Evolutionary conservation across 2,113 vertebrate species (phyloP), one percentile per base, ranked within the genome.

Genomic region (Tyrannus savana): DNA sequence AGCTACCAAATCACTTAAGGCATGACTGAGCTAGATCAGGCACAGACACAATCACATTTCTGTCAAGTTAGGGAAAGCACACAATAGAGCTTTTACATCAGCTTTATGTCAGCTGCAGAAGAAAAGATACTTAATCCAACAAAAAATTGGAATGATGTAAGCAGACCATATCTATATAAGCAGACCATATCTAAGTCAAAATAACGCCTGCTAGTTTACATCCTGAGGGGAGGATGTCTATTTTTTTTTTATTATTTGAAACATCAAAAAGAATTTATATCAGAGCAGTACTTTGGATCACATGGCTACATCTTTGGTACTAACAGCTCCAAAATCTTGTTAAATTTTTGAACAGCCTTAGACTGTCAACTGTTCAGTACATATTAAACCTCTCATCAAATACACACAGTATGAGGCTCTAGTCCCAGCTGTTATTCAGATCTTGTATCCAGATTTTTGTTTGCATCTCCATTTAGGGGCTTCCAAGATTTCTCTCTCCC

Each of bases 21-120:
- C 84, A 62, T 82, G 87, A 94, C 81, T 71, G 81, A 95, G 77
- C 77, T 91, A 89, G 73, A 93, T 74, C 72, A 89, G 84, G 68
- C 87, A 94, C 1, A 15, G 68, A 63, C 58, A 79, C 72, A 89
- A 86, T 46, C 59, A 69, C 50, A 50, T 77, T 87, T 89, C 84
- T 96, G 68, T 84, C 73, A 92, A 71, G 66, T 74, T 71, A 84
- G 42, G 4, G 0, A 74, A 90, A 89, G 77, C 35, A 77, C 39
- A 92, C 73, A 84, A 84, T 50, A 74, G 50, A 44, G 46, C 74
- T 6, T 93, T 89, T 84, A 77, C 47, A 91, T 74, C 91, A 89
- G 60, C 80, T 81, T 94, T 80, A 77, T 33, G 33, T 42, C 87
- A 93, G 76, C 64, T 91, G 35, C 64, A 78, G 30, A 52, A 94